A percentile compares a stretch with the other conserved stretches of the same genome.
Evolutionary conservation across 1,140 invertebrate genomes (phyloP).

Genomic region (Cecropterus lyciades): DNA sequence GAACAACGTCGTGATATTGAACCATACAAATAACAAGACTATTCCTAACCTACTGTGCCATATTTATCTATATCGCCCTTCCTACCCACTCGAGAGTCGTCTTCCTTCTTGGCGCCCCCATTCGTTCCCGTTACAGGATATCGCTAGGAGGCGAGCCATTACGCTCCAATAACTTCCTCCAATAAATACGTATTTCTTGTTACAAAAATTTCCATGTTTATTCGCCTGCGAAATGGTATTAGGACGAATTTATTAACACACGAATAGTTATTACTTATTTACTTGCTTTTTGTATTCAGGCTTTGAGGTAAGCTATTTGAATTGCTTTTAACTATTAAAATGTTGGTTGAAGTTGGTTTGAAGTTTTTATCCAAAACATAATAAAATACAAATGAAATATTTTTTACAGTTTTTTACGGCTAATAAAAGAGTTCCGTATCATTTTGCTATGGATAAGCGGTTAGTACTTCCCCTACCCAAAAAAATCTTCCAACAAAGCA

Average conservation of each 20-base stretch:
- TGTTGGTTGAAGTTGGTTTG: too few species aligned
- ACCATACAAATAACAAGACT: not conserved
- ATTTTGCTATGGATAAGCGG: not conserved
- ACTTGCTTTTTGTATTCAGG: not conserved
- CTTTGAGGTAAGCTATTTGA: not conserved
- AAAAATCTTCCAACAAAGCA: slow-evolving; percentile 21
- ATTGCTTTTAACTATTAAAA: not conserved
- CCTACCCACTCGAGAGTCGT: slow-evolving; percentile 16
- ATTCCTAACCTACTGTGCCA: not conserved
- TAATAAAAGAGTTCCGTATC: too few species aligned
- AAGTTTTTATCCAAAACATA: not conserved
- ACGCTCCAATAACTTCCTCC: slow-evolving; percentile 20
- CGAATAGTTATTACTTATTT: not conserved
- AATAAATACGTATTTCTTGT: slow-evolving; percentile 17
- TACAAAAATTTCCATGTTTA: slow-evolving; percentile 6
- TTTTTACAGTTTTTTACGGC: too few species aligned
- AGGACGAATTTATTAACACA: not conserved
- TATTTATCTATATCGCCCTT: slow-evolving; percentile 10
- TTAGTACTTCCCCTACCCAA: slow-evolving; percentile 3
- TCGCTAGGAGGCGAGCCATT: slow-evolving; percentile 19
- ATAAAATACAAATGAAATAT: too few species aligned
- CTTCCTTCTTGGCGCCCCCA: slow-evolving; percentile 20
- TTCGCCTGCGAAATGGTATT: slow-evolving; percentile 8
- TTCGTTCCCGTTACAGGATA: slow-evolving; percentile 16
- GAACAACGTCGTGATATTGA: not conserved